phyloP scores from a whole-genome alignment of 1,140 invertebrate genomes.

The Philopotamus ludificatus region DNA sequence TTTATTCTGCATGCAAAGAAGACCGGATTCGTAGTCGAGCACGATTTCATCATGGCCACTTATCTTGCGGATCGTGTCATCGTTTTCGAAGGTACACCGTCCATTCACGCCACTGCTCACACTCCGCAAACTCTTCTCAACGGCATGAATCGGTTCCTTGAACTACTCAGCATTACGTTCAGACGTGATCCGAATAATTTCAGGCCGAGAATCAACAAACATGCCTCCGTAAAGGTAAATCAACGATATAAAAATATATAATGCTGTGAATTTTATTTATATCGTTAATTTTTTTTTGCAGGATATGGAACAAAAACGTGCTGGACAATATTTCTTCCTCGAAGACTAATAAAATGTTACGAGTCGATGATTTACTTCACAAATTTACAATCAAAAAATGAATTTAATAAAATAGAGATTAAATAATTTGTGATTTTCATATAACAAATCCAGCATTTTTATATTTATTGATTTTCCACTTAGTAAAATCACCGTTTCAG shows the following conservation, averaged over 20 bases:
- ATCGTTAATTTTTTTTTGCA: slow-evolving; percentile 55
- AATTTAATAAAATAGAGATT: too few relatives aligned
- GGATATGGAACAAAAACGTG: slow-evolving; percentile 95
- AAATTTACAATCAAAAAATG: too few relatives aligned
- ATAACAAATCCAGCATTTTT: too few relatives aligned
- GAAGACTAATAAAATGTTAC: slow-evolving; percentile 72
- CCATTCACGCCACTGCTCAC: slow-evolving; percentile 84
- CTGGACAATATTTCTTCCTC: slow-evolving; percentile 98
- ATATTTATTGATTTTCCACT: too few relatives aligned
- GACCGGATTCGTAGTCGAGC: slow-evolving; percentile 99
- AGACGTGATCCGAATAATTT: slow-evolving; percentile 98
- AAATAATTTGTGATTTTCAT: too few relatives aligned
- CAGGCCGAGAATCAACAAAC: slow-evolving; percentile 97
- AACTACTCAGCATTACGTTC: slow-evolving; percentile 97
- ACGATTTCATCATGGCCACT: slow-evolving; percentile 99
- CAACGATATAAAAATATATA: slow-evolving; percentile 1
- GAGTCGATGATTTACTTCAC: too few relatives aligned
- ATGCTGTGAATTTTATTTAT: slow-evolving; percentile 23
- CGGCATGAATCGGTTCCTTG: slow-evolving; percentile 98
- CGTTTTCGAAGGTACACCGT: slow-evolving; percentile 95
- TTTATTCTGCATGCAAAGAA: slow-evolving; percentile 99
- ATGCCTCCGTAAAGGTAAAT: slow-evolving; percentile 87
- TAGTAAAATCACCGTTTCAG: too few relatives aligned
- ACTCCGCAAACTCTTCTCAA: slow-evolving; percentile 91
- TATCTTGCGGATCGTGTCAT: slow-evolving; percentile 98